A percentile compares a stretch with the other conserved stretches of the same genome.
phyloP scores from a whole-genome alignment of 2,888 invertebrate genomes.

The Leptopilina drosophilae region DNA sequence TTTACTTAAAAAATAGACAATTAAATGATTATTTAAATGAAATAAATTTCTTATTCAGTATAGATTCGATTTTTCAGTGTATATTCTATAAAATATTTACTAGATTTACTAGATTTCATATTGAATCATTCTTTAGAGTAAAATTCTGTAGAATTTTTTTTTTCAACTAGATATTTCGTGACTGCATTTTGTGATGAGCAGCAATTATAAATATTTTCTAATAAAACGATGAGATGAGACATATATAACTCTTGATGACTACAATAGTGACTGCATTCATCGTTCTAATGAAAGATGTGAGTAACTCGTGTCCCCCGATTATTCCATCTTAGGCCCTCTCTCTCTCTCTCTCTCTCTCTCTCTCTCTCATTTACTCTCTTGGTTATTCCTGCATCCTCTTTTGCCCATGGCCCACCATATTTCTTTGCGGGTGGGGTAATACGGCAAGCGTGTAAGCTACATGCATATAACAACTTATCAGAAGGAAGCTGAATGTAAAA shows the following conservation, averaged over 20 bases:
- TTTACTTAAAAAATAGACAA: too few species aligned
- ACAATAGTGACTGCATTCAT: conserved; percentile 27
- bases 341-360: too few species aligned
- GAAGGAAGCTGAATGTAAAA: conserved; percentile 48
- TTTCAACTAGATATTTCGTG: background rate
- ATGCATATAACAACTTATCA: conserved; percentile 50
- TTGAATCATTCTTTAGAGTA: too few species aligned
- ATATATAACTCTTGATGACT: conserved; percentile 15
- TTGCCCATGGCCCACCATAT: conserved; percentile 47
- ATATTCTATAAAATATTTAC: too few species aligned
- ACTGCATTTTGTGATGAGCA: background rate
- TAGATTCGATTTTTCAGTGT: too few species aligned
- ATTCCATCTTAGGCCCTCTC: conserved; percentile 46
- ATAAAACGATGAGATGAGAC: conserved; percentile 9
- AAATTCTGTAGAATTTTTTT: too few species aligned
- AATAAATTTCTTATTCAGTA: too few species aligned
- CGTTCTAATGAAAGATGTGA: conserved; percentile 48
- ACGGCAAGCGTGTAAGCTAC: conserved; percentile 35
- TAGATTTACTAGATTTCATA: too few species aligned
- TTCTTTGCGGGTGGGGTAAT: conserved; percentile 48
- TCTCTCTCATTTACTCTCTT: conserved; percentile 15
- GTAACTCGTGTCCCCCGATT: conserved; percentile 47
- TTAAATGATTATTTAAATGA: too few species aligned
- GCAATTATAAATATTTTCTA: conserved; percentile 1
- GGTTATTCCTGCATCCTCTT: conserved; percentile 52